Conservation (phyloP, 2,797 vertebrate genomes). For the Gallinago solitaria region DNA sequence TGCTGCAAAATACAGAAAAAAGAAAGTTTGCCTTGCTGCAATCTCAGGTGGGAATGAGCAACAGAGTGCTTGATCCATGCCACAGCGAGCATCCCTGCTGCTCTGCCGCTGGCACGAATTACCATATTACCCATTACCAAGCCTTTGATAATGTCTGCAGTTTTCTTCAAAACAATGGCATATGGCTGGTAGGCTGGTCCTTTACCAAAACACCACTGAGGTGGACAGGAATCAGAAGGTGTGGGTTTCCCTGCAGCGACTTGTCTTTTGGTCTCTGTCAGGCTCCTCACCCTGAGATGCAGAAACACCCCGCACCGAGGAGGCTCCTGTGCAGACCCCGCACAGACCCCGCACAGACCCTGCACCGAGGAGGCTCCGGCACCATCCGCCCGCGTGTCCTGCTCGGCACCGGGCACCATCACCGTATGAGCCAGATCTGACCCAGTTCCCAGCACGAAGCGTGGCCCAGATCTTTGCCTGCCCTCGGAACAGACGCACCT, state of each 20-base stretch:
- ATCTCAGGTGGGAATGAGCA: background rate
- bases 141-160: background rate
- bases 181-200: background rate
- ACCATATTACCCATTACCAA: too few species aligned
- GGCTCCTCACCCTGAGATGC: background rate
- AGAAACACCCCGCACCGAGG: background rate
- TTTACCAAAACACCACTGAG: background rate
- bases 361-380: background rate
- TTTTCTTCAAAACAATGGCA: background rate
- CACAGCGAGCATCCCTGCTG: background rate
- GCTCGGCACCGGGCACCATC: accelerated
- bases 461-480: background rate
- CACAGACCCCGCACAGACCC: background rate
- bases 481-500: background rate
- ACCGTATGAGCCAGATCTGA: background rate
- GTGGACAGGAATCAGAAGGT: background rate
- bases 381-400: background rate
- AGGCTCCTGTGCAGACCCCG: background rate
- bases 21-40: background rate
- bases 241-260: accelerated
- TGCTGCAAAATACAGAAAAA: conserved; percentile 76
- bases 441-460: background rate
- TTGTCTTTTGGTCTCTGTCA: background rate
- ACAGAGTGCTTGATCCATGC: too few species aligned
- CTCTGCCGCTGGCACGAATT: background rate